Evolutionary conservation across 2,888 invertebrate genomes (phyloP), one percentile per base, ranked within the genome.

Genomic region (Globia sparganii): DNA sequence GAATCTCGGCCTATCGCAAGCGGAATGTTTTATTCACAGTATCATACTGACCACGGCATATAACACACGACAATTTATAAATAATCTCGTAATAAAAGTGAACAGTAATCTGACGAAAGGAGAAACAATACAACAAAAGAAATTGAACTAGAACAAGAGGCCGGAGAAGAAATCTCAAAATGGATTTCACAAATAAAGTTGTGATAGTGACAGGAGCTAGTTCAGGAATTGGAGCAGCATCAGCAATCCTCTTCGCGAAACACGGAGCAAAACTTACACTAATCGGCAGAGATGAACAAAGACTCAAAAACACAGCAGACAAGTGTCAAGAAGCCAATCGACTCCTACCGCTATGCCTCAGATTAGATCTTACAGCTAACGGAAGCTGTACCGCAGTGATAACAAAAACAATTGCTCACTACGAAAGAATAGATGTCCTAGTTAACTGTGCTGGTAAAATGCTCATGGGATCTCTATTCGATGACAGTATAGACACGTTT

Each of bases 361-460:
- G 96, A 62, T 96, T 97, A 2, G 98, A 98, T 80, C 90, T 98
- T 28, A 97, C 97, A 0, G 97, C 97, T 61, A 97, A 98, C 87
- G 95, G 94, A 3, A 98, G 98, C 86, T 97, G 97, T 2, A 96
- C 97, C 86, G 94, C 95, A n/a, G 97, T 98, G 72, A 91, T 98
- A 0, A 96, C 97, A 0, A 95, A 97, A 61, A 98, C 98, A 0
- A 92, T 98, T 0, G 94, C 97, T 56, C 97, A 97, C 80, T 98
- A 97, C 90, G 97, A 97, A 8, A 97, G 96, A 90, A 94, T 98
- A 8, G 98, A 98, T 94, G 97, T 98, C 31, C 92, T 98, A 46
- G 97, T 98, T 0, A 98, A 99, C 91, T 98, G 98, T 95, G 99
- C 99, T 28, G 99, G 99, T 0, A 91, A 91, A 43, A 97, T 98